A percentile compares a stretch with the other conserved stretches of the same genome.
Evolutionary conservation across 1,140 invertebrate genomes (phyloP).

Genomic region (Drosophila orena): DNA sequence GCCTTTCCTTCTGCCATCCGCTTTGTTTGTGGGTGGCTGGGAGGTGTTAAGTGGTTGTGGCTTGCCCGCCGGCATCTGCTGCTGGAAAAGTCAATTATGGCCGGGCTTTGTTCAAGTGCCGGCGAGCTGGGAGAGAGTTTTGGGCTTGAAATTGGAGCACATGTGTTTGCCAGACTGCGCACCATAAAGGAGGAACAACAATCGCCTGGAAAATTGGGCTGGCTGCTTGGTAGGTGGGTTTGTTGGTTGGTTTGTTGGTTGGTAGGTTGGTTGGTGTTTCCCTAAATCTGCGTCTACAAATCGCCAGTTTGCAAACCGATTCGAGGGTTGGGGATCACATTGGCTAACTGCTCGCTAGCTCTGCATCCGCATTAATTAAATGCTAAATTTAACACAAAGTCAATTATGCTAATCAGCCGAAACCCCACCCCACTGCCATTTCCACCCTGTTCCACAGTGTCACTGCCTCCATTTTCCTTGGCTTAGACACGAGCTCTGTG

Average conservation of each 20-base stretch:
- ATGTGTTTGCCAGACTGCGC: constrained; percentile 30
- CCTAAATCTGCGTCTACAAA: constrained; percentile 29
- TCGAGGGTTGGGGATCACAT: constrained; percentile 7
- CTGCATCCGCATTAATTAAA: constrained; percentile 74
- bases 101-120: constrained; percentile 73
- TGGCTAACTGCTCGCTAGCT: constrained; percentile 30
- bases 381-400: constrained; percentile 80
- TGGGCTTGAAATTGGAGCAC: constrained; percentile 62
- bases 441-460: background rate
- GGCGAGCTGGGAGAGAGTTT: constrained; percentile 38
- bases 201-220: constrained; percentile 6
- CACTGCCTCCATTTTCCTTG: constrained; percentile 10
- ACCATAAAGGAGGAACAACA: constrained; percentile 15
- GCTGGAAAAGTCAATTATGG: constrained; percentile 75
- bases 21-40: constrained; percentile 40
- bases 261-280: background rate
- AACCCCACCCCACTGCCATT: constrained; percentile 7
- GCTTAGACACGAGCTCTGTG: constrained; percentile 41
- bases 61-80: constrained; percentile 36
- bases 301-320: constrained; percentile 17
- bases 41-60: constrained; percentile 43
- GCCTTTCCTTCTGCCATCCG: constrained; percentile 32
- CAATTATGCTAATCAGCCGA: constrained; percentile 78
- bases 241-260: too few species aligned
- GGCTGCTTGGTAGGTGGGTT: too few species aligned